Evolutionary conservation across 2,888 invertebrate genomes (phyloP).

Genomic region (Cataglyphis livida): DNA sequence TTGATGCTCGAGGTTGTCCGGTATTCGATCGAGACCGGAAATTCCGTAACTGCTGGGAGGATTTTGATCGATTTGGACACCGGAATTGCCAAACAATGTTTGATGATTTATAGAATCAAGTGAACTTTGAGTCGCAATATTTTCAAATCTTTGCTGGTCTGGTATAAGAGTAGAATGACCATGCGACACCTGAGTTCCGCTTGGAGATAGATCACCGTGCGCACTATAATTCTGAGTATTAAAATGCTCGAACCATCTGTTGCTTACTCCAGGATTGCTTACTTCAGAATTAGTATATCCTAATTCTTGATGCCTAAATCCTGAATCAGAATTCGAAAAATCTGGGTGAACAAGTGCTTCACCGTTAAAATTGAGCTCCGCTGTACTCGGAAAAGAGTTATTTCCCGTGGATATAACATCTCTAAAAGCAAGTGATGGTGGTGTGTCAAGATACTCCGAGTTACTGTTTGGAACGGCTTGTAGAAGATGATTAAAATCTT

Average conservation of each 20-base stretch:
- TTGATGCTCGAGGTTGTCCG: conserved; percentile 24
- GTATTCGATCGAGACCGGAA: conserved; percentile 28
- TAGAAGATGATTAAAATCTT: conserved; percentile 32
- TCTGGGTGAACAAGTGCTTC: neutral
- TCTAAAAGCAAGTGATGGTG: neutral
- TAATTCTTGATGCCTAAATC: neutral
- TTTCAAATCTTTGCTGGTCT: neutral
- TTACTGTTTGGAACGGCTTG: neutral
- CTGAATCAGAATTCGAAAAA: neutral
- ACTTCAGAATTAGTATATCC: neutral
- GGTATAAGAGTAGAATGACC: conserved; percentile 27
- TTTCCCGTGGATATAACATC: neutral
- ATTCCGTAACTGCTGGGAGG: conserved; percentile 41
- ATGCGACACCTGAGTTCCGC: conserved; percentile 55
- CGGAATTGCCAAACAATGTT: conserved; percentile 10
- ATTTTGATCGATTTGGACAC: conserved; percentile 25
- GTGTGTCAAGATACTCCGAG: neutral
- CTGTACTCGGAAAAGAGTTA: neutral
- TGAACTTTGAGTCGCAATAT: neutral
- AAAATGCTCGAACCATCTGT: neutral
- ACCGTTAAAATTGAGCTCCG: neutral
- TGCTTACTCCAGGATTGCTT: neutral
- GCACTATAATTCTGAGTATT: neutral
- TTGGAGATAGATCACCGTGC: conserved; percentile 43
- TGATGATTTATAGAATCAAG: neutral